Evolutionary conservation across 1,140 invertebrate species (phyloP), one percentile per base, ranked within the genome.

Genomic region (Thalassaphorura encarpata): DNA sequence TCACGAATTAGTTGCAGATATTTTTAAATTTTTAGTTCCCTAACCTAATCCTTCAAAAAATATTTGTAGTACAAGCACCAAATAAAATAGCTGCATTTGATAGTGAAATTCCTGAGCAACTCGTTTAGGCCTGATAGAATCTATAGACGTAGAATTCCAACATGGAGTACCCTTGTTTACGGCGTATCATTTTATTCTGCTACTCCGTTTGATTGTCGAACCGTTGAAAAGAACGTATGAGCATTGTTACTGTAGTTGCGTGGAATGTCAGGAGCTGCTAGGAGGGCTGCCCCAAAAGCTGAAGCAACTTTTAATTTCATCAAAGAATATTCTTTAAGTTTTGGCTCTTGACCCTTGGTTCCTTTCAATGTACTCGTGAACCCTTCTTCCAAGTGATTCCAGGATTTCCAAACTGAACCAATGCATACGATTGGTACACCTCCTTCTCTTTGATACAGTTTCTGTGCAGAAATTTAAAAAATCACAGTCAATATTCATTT

Each of bases 401-500:
- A 98, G 61, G 90, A 95, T 62, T 89, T 83, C 85, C 91, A 98
- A 0, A 98, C 91, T 0, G 92, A 96, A 1, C 95, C 95, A 0
- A 97, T 88, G 69, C 91, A 94, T 0, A 96, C 81, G 0, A 97
- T 78, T 29, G 84, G 83, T 1, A 95, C 67, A 6, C 89, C 82
- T 5, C 80, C 80, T 2, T 69, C 67, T 42, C 70, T 67, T 3
- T 78, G 67, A 41, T 74, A 72, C 40, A 84, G 66, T 55, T 75
- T 70, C 71, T 78, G 64, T 15, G 65, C 61, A 40, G 62, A 24
- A 47, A 28, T 31, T 43, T 43, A 27, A 24, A 42, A 19, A 16
- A 36, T 51, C 8, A 39, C n/a, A 8, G 13, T 16, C 13, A 27
- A 36, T 36, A 28, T 28, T 56, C 21, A 52, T 54, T 31, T 26